These are phyloP conservation scores for Collichthys lucidus DNA, from an alignment of 2,113 vertebrate genomes.

Conservation along the genomic window DNA sequence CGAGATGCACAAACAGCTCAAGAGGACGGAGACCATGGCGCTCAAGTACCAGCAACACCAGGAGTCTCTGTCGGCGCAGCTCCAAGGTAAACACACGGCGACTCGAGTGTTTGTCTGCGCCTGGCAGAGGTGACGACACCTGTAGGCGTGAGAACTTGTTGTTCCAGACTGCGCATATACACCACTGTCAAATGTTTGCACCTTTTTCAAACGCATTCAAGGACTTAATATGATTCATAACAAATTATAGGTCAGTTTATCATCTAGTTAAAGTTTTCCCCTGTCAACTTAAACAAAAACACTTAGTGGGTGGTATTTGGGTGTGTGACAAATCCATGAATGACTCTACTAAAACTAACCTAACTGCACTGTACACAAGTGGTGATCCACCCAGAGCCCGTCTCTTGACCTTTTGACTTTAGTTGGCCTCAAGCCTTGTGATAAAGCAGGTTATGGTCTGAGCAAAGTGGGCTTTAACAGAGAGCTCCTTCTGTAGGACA, in stretches of 20 bases:
- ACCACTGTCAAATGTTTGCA: not conserved
- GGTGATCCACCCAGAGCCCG: not conserved
- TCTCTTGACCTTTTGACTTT: slow-evolving; percentile 23
- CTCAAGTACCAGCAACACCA: slow-evolving; percentile 98
- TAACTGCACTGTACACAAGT: slow-evolving; percentile 1
- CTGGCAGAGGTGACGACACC: not conserved
- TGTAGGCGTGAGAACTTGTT: not conserved
- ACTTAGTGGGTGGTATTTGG: not conserved
- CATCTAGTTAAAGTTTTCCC: not conserved
- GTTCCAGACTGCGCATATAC: not conserved
- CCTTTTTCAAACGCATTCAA: not conserved
- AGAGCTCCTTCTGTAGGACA: not conserved
- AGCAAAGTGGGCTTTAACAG: slow-evolving; percentile 5
- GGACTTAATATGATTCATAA: not conserved
- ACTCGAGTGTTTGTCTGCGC: not conserved
- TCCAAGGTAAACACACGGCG: slow-evolving; percentile 92
- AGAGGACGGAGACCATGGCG: slow-evolving; percentile 91
- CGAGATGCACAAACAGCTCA: slow-evolving; percentile 94
- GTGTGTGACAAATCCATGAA: not conserved
- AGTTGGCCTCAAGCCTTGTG: slow-evolving; percentile 14
- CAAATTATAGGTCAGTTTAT: not conserved
- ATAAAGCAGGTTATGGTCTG: not conserved
- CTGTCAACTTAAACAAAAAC: not conserved
- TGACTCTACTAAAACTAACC: not conserved
- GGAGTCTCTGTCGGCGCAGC: slow-evolving; percentile 96